Percentiles rank a stretch among this genome's conserved stretches.
Evolutionary conservation across 2,797 vertebrate genomes (phyloP).

Genomic region (Phataginus tricuspis): DNA sequence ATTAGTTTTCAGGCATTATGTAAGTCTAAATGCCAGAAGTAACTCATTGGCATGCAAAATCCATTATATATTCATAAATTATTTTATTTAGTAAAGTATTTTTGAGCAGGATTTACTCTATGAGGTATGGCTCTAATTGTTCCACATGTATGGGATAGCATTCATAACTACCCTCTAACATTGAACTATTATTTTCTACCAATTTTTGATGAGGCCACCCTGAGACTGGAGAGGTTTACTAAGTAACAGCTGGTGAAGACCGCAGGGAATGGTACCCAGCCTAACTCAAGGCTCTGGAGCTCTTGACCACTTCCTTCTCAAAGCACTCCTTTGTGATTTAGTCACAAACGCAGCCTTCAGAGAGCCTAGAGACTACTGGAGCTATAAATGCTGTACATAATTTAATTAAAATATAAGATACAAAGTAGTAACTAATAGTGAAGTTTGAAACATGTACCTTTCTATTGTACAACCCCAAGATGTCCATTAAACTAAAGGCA

Average conservation of each 20-base stretch:
- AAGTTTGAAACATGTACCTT: neutral
- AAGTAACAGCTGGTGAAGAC: neutral
- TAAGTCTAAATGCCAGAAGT: neutral
- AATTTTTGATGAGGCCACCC: neutral
- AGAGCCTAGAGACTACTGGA: neutral
- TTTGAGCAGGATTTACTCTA: neutral
- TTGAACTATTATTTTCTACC: neutral
- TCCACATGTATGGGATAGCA: neutral
- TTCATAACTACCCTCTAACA: neutral
- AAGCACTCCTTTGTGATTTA: accelerated
- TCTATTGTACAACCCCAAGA: neutral
- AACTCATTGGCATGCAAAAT: neutral
- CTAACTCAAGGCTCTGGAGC: neutral
- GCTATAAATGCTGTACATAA: neutral
- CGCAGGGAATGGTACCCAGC: neutral
- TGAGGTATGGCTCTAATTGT: neutral
- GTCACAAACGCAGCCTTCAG: neutral
- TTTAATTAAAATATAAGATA: neutral
- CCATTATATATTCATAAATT: neutral
- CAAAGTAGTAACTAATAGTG: neutral
- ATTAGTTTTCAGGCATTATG: neutral
- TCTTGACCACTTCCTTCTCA: neutral
- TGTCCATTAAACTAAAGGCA: neutral
- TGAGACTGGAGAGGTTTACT: neutral
- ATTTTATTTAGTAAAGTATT: neutral